Evolutionary conservation across 2,113 vertebrate species (phyloP).

Genomic region (Sapayoa aenigma): DNA sequence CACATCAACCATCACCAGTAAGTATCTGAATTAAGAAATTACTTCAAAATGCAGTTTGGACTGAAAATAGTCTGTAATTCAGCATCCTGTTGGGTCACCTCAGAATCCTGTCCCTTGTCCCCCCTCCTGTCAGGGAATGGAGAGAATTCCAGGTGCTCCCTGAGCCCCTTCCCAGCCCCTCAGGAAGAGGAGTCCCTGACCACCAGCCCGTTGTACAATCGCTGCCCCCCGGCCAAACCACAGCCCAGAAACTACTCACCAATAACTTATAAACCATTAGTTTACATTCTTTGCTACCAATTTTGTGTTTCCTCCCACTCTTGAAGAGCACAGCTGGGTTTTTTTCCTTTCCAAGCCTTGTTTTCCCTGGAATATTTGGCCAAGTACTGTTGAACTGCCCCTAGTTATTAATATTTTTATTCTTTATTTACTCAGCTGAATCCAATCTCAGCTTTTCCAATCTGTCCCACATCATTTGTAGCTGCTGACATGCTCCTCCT

Average conservation of each 20-base stretch:
- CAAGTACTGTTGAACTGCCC: not conserved
- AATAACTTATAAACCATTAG: rapidly evolving
- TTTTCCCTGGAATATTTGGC: not conserved
- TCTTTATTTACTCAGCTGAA: not conserved
- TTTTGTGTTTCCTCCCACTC: not conserved
- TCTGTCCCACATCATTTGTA: not conserved
- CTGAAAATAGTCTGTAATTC: too few species aligned
- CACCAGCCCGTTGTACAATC: rapidly evolving
- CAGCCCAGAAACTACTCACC: not conserved
- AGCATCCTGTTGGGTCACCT: too few species aligned
- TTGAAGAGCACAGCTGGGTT: not conserved
- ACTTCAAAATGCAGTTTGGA: too few species aligned
- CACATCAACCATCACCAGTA: too few species aligned
- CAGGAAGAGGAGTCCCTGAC: not conserved
- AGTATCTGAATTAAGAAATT: too few species aligned
- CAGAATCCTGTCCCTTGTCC: not conserved
- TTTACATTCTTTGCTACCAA: not conserved
- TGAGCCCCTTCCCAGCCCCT: not conserved
- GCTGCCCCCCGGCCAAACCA: not conserved
- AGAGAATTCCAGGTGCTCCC: not conserved
- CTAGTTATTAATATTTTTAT: not conserved
- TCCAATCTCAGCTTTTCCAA: not conserved
- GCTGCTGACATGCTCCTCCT: not conserved
- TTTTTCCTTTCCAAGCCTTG: not conserved
- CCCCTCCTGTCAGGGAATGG: not conserved